These are phyloP conservation scores for Microctenopoma steveboyesi DNA, from an alignment of 2,797 vertebrate genomes.

Conservation along the genomic window DNA sequence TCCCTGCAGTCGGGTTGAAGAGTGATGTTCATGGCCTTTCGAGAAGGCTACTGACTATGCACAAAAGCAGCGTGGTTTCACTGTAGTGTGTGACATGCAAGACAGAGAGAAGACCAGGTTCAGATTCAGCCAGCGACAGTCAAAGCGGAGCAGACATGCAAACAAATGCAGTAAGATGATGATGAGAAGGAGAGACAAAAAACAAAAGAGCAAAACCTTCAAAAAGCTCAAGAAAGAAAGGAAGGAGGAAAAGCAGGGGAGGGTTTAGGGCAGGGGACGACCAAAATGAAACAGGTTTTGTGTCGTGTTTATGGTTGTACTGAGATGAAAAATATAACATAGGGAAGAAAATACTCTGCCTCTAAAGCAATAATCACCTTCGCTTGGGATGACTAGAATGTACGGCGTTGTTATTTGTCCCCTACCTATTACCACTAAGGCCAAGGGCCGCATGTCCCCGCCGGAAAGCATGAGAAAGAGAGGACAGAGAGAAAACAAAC, in stretches of 20 bases:
- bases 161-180: slow-evolving; percentile 74
- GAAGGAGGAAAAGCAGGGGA: neutral
- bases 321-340: slow-evolving; percentile 67
- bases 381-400: slow-evolving; percentile 94
- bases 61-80: slow-evolving; percentile 21
- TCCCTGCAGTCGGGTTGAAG: neutral
- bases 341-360: slow-evolving; percentile 80
- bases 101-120: slow-evolving; percentile 45
- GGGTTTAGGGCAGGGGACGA: slow-evolving; percentile 33
- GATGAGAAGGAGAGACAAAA: slow-evolving; percentile 58
- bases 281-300: slow-evolving; percentile 58
- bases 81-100: slow-evolving; percentile 36
- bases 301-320: slow-evolving; percentile 61
- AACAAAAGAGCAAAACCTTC: slow-evolving; percentile 38
- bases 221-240: slow-evolving; percentile 30
- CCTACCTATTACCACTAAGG: slow-evolving; percentile 97
- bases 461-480: slow-evolving; percentile 91
- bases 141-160: slow-evolving; percentile 81
- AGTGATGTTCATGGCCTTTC: neutral
- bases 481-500: slow-evolving; percentile 71
- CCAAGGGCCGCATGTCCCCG: slow-evolving; percentile 91
- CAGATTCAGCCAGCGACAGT: slow-evolving; percentile 76
- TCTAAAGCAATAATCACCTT: slow-evolving; percentile 95
- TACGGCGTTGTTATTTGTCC: slow-evolving; percentile 93
- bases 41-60: neutral